Percentiles rank a stretch among this genome's conserved stretches.
Evolutionary conservation across 1,140 invertebrate species (phyloP).

Genomic region (Planococcus citri): DNA sequence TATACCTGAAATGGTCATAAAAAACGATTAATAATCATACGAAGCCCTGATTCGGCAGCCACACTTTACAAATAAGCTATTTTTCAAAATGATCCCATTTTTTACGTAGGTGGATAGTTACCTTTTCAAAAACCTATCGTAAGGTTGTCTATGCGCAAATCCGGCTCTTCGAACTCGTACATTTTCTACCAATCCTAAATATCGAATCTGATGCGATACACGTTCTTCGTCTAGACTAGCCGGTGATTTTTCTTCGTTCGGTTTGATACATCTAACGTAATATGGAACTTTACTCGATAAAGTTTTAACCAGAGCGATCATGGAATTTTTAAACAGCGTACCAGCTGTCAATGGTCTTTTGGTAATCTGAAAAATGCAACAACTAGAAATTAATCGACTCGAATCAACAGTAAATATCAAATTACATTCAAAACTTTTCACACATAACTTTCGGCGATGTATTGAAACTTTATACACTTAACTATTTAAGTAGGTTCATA

Average conservation of each 20-base stretch:
- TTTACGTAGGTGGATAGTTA: slow-evolving; percentile 29
- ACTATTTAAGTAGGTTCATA: no score
- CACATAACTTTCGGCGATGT: no score
- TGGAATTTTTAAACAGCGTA: slow-evolving; percentile 87
- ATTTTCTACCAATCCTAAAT: slow-evolving; percentile 85
- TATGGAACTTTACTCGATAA: slow-evolving; percentile 85
- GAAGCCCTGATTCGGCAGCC: no score
- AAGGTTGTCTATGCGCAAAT: slow-evolving; percentile 81
- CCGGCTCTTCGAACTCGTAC: slow-evolving; percentile 84
- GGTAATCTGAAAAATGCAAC: slow-evolving; percentile 62
- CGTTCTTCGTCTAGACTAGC: slow-evolving; percentile 61
- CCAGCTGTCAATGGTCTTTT: slow-evolving; percentile 86
- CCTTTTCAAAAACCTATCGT: slow-evolving; percentile 73
- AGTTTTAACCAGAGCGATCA: slow-evolving; percentile 77
- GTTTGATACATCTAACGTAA: slow-evolving; percentile 93
- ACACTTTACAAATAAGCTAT: no score
- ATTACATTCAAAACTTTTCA: no score
- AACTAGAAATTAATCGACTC: not conserved
- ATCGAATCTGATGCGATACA: slow-evolving; percentile 79
- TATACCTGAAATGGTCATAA: slow-evolving; percentile 62
- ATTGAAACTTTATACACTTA: no score
- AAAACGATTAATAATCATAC: not conserved
- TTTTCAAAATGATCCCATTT: no score
- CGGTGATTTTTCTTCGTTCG: slow-evolving; percentile 84
- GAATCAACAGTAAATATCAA: not conserved